Conservation (phyloP, 64 coral and sea anemone species). For the Pachyseris speciosa region DNA sequence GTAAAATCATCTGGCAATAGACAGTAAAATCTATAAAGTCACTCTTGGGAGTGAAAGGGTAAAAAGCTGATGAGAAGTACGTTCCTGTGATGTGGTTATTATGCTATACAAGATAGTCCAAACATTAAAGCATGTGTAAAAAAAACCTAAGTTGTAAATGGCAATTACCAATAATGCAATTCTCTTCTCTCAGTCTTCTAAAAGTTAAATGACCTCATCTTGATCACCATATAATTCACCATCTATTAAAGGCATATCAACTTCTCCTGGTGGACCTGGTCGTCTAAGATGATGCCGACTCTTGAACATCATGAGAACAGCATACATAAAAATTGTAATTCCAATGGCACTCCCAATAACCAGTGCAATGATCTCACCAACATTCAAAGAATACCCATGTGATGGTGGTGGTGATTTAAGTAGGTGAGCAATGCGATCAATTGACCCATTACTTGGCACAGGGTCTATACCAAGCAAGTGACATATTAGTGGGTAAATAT, state of each 20-base stretch:
- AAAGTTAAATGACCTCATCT: conserved; percentile 13
- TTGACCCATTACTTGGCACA: conserved; percentile 62
- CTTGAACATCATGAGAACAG: background rate
- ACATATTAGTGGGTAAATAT: conserved; percentile 86
- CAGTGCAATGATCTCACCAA: conserved; percentile 25
- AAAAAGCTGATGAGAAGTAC: too few relatives aligned
- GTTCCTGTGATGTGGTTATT: too few relatives aligned
- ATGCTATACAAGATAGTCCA: too few relatives aligned
- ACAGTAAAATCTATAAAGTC: too few relatives aligned
- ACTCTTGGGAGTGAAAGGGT: too few relatives aligned
- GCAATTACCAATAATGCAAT: too few relatives aligned
- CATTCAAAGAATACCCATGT: background rate
- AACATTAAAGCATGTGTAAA: too few relatives aligned
- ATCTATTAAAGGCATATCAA: background rate
- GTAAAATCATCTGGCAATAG: too few relatives aligned
- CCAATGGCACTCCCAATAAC: conserved; percentile 11
- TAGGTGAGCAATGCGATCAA: conserved; percentile 53
- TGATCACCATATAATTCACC: conserved; percentile 18
- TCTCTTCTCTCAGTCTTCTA: too few relatives aligned
- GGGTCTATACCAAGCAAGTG: conserved; percentile 75
- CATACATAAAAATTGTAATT: conserved; percentile 33
- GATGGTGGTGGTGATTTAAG: conserved; percentile 20
- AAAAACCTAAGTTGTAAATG: too few relatives aligned
- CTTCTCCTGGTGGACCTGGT: background rate
- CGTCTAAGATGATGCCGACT: background rate